Evolutionary conservation across 2,113 vertebrate genomes (phyloP).

Genomic region (Podarcis muralis): DNA sequence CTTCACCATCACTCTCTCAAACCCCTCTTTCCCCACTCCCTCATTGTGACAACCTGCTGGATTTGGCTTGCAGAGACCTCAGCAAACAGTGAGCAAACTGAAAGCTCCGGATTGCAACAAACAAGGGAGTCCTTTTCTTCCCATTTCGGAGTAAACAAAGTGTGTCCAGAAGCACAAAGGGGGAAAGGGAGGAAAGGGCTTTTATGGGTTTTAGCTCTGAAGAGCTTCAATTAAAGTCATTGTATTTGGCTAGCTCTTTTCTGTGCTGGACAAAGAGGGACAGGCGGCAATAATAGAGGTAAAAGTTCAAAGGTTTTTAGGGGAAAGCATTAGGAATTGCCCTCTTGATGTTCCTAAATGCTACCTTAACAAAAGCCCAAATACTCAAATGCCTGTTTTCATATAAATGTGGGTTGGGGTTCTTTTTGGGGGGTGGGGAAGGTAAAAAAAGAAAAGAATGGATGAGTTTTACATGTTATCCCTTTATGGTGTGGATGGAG

Average conservation of each 20-base stretch:
- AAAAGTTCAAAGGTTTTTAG: conserved; percentile 34
- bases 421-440: conserved; percentile 5
- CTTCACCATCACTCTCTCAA: neutral
- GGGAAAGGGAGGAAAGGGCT: neutral
- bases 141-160: neutral
- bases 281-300: neutral
- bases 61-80: conserved; percentile 19
- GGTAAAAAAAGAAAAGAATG: neutral
- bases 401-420: conserved; percentile 1
- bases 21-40: neutral
- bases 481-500: neutral
- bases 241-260: conserved; percentile 22
- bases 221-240: neutral
- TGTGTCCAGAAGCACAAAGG: neutral
- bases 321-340: conserved; percentile 21
- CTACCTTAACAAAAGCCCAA: conserved; percentile 20
- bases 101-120: neutral
- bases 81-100: neutral
- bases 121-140: neutral
- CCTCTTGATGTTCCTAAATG: conserved; percentile 6
- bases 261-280: neutral
- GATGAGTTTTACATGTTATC: conserved; percentile 20
- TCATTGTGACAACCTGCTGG: neutral
- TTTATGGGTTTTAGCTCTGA: neutral
- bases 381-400: conserved; percentile 29